Evolutionary conservation across 2,797 vertebrate species (phyloP).

Genomic region (Argentina silus): DNA sequence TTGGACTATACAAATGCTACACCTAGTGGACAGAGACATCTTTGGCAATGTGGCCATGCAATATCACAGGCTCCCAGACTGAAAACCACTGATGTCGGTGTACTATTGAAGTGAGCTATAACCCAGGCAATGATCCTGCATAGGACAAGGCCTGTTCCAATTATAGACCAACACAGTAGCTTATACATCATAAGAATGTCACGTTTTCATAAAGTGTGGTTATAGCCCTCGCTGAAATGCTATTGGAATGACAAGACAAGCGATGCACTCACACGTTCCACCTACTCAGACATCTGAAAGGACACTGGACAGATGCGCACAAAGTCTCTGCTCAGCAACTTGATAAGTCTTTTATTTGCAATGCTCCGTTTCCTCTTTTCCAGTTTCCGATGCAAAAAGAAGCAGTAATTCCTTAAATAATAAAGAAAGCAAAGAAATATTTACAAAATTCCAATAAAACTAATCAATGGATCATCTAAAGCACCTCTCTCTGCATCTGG

Average conservation of each 20-base stretch:
- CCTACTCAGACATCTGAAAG: not conserved
- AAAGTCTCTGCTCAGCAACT: conserved; percentile 66
- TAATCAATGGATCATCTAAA: conserved; percentile 89
- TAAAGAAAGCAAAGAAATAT: conserved; percentile 90
- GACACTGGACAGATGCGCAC: not conserved
- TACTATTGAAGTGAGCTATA: no score
- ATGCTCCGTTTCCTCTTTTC: conserved; percentile 83
- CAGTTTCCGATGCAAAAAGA: conserved; percentile 93
- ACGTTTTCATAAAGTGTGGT: no score
- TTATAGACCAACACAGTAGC: no score
- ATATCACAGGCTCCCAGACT: no score
- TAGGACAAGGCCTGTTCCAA: no score
- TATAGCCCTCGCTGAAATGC: no score
- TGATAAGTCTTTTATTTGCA: conserved; percentile 85
- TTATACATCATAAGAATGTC: no score
- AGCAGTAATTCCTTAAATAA: conserved; percentile 92
- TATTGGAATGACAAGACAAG: not conserved
- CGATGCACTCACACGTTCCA: not conserved
- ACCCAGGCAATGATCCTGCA: no score
- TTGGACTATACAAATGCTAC: not conserved
- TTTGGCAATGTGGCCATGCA: no score
- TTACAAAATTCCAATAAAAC: conserved; percentile 91
- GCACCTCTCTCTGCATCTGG: conserved; percentile 86
- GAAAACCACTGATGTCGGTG: no score
- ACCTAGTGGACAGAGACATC: not conserved